Evolutionary conservation across 2,888 invertebrate genomes (phyloP).

Genomic region (Linnaemya vulpina): DNA sequence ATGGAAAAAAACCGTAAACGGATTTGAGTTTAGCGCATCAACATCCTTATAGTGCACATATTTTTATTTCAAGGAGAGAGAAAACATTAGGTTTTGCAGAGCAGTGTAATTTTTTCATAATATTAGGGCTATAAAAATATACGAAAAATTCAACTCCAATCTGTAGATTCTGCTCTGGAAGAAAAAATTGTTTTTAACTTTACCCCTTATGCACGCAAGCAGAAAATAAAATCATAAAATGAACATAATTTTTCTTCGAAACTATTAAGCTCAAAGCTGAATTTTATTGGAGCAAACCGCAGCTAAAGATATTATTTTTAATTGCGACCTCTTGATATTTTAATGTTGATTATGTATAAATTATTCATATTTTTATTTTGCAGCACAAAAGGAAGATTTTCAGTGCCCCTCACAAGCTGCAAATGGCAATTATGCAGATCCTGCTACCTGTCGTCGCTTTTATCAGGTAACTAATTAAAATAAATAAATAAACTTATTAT

Average conservation of each 20-base stretch:
- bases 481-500: not conserved
- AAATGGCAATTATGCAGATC: constrained; percentile 95
- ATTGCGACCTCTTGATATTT: not conserved
- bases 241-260: constrained; percentile 57
- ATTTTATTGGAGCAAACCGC: constrained; percentile 42
- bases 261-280: constrained; percentile 15
- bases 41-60: too few relatives aligned
- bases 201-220: constrained; percentile 8
- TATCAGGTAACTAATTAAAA: constrained; percentile 88
- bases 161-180: constrained; percentile 28
- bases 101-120: constrained; percentile 20
- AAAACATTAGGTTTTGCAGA: too few relatives aligned
- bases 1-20: too few relatives aligned
- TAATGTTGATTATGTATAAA: constrained; percentile 8
- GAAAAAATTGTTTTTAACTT: not conserved
- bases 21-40: too few relatives aligned
- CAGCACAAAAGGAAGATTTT: constrained; percentile 86
- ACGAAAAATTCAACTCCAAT: constrained; percentile 33
- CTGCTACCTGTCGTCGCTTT: constrained; percentile 92
- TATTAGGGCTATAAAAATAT: constrained; percentile 57
- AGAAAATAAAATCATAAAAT: constrained; percentile 58
- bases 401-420: constrained; percentile 92
- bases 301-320: constrained; percentile 45
- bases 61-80: too few relatives aligned
- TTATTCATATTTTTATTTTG: constrained; percentile 49